These are phyloP conservation scores for Amyelois transitella DNA, from an alignment of 1,140 invertebrate species.

Conservation along the genomic window DNA sequence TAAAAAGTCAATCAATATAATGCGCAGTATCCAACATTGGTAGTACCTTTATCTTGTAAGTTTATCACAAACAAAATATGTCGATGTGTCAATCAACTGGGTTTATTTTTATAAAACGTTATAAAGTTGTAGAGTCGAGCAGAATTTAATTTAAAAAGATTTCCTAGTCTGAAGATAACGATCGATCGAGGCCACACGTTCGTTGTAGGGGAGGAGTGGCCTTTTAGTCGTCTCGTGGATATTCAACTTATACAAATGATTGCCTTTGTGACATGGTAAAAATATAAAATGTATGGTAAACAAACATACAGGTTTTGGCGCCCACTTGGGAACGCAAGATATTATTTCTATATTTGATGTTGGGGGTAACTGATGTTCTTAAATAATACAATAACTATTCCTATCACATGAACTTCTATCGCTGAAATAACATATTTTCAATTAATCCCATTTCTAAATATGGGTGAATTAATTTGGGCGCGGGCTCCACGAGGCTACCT, in stretches of 20 bases:
- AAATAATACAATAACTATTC: no score
- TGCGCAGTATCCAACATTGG: no score
- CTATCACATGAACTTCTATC: conserved; percentile 34
- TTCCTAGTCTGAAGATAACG: conserved; percentile 14
- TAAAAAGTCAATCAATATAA: neutral
- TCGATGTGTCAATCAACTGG: neutral
- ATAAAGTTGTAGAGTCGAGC: neutral
- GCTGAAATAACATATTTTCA: conserved; percentile 31
- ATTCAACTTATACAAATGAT: neutral
- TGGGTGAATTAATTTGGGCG: conserved; percentile 46
- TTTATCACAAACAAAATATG: neutral
- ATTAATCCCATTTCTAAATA: conserved; percentile 44
- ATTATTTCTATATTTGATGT: no score
- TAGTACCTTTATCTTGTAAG: neutral
- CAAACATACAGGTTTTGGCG: no score
- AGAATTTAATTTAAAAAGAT: neutral
- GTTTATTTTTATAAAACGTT: neutral
- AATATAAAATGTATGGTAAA: no score
- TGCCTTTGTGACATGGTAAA: no score
- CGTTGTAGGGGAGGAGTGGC: conserved; percentile 34
- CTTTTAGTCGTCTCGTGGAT: conserved; percentile 13
- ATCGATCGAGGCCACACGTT: conserved; percentile 29
- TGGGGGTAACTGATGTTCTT: no score
- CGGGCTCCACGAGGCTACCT: conserved; percentile 30
- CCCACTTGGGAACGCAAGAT: no score